Percentiles rank a stretch among this genome's conserved stretches.
These are phyloP conservation scores for Peribatodes rhomboidaria DNA, from an alignment of 2,888 invertebrate species.

Conservation along the genomic window DNA sequence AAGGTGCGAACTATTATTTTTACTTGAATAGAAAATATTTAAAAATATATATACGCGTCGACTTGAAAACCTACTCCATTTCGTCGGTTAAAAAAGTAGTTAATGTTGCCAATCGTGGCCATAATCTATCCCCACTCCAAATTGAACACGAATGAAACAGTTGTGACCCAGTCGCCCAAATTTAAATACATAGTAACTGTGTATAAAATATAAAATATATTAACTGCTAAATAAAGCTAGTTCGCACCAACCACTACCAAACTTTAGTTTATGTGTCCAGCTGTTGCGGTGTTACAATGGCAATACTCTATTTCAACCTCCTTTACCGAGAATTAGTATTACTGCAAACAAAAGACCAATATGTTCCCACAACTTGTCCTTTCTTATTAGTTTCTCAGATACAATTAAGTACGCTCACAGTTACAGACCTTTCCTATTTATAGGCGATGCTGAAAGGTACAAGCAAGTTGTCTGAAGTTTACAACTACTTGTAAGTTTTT, in stretches of 20 bases:
- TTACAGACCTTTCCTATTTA: constrained; percentile 51
- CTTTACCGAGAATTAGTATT: constrained; percentile 8
- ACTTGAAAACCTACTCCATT: too few relatives aligned
- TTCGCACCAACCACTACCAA: not conserved
- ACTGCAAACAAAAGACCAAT: constrained; percentile 15
- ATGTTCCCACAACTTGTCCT: constrained; percentile 37
- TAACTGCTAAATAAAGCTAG: constrained; percentile 8
- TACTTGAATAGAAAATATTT: too few relatives aligned
- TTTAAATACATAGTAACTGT: not conserved
- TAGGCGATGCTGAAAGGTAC: constrained; percentile 31
- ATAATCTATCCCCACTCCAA: too few relatives aligned
- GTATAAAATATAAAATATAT: too few relatives aligned
- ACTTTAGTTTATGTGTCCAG: not conserved
- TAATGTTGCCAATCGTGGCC: too few relatives aligned
- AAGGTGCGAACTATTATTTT: too few relatives aligned
- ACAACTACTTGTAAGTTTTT: constrained; percentile 8
- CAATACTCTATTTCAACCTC: too few relatives aligned
- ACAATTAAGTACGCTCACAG: constrained; percentile 53
- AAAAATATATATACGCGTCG: too few relatives aligned
- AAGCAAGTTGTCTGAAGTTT: not conserved
- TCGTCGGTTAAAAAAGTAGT: too few relatives aligned
- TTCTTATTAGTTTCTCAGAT: constrained; percentile 53
- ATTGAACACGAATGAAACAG: constrained; percentile 4
- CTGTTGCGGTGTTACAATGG: not conserved
- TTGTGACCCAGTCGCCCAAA: not conserved